Evolutionary conservation across 2,113 vertebrate genomes (phyloP).

Genomic region (Chaenogobius annularis): DNA sequence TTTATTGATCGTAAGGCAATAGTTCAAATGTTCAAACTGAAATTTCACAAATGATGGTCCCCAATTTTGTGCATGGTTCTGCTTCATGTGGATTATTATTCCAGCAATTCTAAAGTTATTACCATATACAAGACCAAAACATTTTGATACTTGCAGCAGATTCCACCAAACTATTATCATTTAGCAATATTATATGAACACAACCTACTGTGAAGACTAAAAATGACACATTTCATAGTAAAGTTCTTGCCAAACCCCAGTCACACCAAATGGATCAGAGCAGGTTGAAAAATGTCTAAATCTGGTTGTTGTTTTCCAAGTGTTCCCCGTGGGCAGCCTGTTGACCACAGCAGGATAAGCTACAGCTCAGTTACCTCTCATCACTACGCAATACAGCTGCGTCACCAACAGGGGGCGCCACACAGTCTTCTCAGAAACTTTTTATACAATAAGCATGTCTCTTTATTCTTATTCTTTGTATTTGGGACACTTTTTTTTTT

Average conservation of each 20-base stretch:
- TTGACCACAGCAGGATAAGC: slow-evolving; percentile 68
- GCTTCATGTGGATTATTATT: no score
- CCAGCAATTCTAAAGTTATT: no score
- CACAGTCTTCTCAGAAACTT: slow-evolving; percentile 59
- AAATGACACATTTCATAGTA: neutral
- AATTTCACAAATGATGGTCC: no score
- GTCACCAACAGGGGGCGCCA: slow-evolving; percentile 65
- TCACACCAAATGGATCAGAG: neutral
- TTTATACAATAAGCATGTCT: slow-evolving; percentile 49
- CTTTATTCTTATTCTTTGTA: slow-evolving; percentile 28
- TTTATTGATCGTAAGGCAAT: no score
- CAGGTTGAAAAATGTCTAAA: neutral
- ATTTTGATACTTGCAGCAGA: no score
- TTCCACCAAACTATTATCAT: neutral
- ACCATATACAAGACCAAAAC: no score
- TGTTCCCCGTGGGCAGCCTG: slow-evolving; percentile 35
- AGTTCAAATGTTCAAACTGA: no score
- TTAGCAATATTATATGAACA: neutral
- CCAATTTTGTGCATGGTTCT: no score
- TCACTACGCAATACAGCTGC: slow-evolving; percentile 78
- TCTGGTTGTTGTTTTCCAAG: neutral
- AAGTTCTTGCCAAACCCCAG: neutral
- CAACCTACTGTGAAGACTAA: neutral
- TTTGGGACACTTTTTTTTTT: slow-evolving; percentile 37
- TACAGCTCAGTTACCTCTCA: slow-evolving; percentile 82